A percentile compares a stretch with the other conserved stretches of the same genome.
Conservation (phyloP, 1,140 invertebrate species). For the Drosophila insularis region DNA sequence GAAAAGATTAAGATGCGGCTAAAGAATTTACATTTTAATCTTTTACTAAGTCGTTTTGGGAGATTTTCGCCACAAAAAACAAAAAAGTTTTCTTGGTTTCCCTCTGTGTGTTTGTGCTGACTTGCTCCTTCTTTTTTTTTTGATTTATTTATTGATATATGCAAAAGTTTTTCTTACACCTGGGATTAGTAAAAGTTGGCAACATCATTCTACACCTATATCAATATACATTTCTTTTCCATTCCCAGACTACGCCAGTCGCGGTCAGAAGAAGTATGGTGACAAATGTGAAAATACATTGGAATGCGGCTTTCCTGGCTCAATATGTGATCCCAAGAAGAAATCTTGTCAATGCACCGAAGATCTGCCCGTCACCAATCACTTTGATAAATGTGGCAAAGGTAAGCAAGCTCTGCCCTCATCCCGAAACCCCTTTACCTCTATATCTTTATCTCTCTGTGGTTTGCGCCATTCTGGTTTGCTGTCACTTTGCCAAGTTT, state of each 20-base stretch:
- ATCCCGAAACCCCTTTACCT: too few relatives aligned
- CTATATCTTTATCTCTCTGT: too few relatives aligned
- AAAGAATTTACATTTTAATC: slow-evolving; percentile 79
- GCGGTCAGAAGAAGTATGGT: slow-evolving; percentile 86
- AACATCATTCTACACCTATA: neutral
- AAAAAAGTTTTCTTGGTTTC: slow-evolving; percentile 22
- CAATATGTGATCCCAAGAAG: slow-evolving; percentile 87
- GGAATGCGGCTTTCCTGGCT: slow-evolving; percentile 89
- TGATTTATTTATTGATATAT: slow-evolving; percentile 50
- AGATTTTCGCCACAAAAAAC: slow-evolving; percentile 28
- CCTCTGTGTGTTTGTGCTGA: slow-evolving; percentile 4
- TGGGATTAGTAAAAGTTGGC: slow-evolving; percentile 58
- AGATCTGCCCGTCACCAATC: slow-evolving; percentile 89
- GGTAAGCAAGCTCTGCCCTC: slow-evolving; percentile 83
- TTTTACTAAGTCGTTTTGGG: slow-evolving; percentile 63
- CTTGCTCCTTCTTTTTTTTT: slow-evolving; percentile 12
- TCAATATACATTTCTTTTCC: neutral
- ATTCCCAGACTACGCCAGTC: slow-evolving; percentile 82
- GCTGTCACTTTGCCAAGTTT: slow-evolving; percentile 74
- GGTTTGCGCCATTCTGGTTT: slow-evolving; percentile 10
- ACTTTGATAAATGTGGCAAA: slow-evolving; percentile 92
- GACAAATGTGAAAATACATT: slow-evolving; percentile 87
- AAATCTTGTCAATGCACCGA: slow-evolving; percentile 88
- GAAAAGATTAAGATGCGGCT: slow-evolving; percentile 12
- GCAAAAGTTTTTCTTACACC: slow-evolving; percentile 47